Evolutionary conservation across 2,113 vertebrate genomes (phyloP).

Genomic region (Sinocyclocheilus anshuiensis): DNA sequence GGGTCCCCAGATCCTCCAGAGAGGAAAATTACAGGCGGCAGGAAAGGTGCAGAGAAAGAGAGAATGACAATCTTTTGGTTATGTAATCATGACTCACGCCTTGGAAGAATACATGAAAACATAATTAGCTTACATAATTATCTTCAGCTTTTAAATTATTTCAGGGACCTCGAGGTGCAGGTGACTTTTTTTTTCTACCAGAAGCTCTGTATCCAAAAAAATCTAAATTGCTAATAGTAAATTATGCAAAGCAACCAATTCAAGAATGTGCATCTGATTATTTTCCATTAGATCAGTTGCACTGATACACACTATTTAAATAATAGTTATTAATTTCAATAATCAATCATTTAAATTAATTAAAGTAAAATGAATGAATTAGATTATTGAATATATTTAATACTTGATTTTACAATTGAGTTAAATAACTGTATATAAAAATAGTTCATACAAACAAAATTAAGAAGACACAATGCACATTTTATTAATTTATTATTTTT

Average conservation of each 20-base stretch:
- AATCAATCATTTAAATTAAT: not conserved
- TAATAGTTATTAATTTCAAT: not conserved
- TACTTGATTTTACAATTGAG: not conserved
- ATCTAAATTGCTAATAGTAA: not conserved
- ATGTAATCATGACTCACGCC: not conserved
- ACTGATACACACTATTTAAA: not conserved
- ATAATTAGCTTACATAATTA: not conserved
- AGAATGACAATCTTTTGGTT: not conserved
- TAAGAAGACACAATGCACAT: not conserved
- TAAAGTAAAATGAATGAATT: not conserved
- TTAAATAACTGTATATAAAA: not conserved
- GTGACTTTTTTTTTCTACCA: not conserved
- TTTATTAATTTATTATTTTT: not conserved
- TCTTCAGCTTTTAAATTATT: not conserved
- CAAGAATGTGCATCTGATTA: not conserved
- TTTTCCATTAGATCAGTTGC: not conserved
- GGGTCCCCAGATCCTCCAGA: slow-evolving; percentile 83
- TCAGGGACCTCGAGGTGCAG: not conserved
- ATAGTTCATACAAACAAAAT: not conserved
- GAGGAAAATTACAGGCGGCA: not conserved
- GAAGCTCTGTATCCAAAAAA: not conserved
- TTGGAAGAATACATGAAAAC: not conserved
- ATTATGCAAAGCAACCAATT: not conserved
- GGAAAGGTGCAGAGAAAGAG: slow-evolving; percentile 9
- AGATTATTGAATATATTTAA: not conserved